A percentile compares a stretch with the other conserved stretches of the same genome.
These are phyloP conservation scores for Eleginops maclovinus DNA, from an alignment of 2,113 vertebrate species.

Conservation along the genomic window DNA sequence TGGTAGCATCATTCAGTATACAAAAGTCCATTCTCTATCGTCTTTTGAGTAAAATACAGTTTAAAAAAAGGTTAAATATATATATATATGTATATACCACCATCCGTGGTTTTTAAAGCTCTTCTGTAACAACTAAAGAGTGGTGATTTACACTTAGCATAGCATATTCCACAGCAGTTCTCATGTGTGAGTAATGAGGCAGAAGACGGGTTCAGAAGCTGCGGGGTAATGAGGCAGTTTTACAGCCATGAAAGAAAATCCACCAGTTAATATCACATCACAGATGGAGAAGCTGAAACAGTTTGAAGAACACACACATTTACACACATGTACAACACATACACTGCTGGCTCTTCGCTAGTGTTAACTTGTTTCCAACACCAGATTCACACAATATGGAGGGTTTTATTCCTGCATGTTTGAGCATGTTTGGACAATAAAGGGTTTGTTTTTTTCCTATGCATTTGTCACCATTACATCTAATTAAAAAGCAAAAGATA, in stretches of 20 bases:
- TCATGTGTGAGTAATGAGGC: conserved; percentile 22
- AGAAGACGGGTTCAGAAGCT: conserved; percentile 16
- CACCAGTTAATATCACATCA: conserved; percentile 45
- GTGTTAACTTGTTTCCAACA: conserved; percentile 18
- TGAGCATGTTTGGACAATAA: no score
- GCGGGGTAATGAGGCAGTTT: conserved; percentile 52
- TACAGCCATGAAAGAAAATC: conserved; percentile 59
- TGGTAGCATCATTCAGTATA: neutral
- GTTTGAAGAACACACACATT: neutral
- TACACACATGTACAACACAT: neutral
- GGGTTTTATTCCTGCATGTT: conserved; percentile 16
- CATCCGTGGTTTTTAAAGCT: neutral
- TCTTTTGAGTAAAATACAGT: neutral
- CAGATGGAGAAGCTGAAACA: conserved; percentile 49
- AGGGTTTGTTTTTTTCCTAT: no score
- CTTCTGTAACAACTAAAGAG: conserved; percentile 5
- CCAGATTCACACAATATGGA: conserved; percentile 45
- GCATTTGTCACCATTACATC: no score
- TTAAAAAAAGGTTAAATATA: no score
- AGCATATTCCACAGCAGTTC: neutral
- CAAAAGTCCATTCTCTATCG: neutral
- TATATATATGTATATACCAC: no score
- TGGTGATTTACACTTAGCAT: neutral
- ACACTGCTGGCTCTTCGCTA: neutral
- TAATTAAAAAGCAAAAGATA: no score